phyloP scores from a whole-genome alignment of 2,113 vertebrate genomes.

The Blennius ocellaris region DNA sequence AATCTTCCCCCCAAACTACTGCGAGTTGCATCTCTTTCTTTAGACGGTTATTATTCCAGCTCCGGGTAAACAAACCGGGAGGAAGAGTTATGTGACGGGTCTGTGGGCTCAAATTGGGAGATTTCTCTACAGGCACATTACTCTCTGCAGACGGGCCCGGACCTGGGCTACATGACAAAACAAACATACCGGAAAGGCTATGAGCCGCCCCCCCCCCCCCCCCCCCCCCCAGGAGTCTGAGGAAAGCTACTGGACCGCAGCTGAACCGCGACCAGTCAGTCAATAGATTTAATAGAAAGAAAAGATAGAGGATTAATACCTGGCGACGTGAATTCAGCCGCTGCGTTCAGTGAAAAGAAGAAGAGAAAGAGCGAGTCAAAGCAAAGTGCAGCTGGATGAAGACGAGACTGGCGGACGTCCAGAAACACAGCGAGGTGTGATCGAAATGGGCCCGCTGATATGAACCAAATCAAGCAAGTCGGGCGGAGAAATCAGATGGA shows the following conservation, averaged over 20 bases:
- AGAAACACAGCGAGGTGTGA: conserved; percentile 16
- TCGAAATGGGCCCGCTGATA: conserved; percentile 49
- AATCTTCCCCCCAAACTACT: conserved; percentile 66
- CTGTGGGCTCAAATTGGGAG: conserved; percentile 43
- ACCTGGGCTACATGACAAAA: conserved; percentile 74
- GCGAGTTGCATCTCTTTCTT: conserved; percentile 55
- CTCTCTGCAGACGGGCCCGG: conserved; percentile 44
- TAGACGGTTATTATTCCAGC: conserved; percentile 67
- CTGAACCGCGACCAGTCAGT: conserved; percentile 65
- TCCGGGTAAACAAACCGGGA: conserved; percentile 70
- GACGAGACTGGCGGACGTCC: not conserved
- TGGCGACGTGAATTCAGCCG: conserved; percentile 9
- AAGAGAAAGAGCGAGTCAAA: not conserved
- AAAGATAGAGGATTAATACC: conserved; percentile 20
- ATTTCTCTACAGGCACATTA: conserved; percentile 52
- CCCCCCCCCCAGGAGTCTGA: conserved; percentile 18
- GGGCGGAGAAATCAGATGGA: conserved; percentile 42
- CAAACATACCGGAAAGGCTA: conserved; percentile 72
- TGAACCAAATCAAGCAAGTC: conserved; percentile 42
- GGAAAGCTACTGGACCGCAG: conserved; percentile 73
- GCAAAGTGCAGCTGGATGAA: conserved; percentile 8
- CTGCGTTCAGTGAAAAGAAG: conserved; percentile 4
- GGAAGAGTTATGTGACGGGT: conserved; percentile 71
- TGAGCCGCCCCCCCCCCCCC: no score
- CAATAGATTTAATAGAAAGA: conserved; percentile 37